phyloP scores from a whole-genome alignment of 2,113 vertebrate genomes.

The Setophaga coronata region DNA sequence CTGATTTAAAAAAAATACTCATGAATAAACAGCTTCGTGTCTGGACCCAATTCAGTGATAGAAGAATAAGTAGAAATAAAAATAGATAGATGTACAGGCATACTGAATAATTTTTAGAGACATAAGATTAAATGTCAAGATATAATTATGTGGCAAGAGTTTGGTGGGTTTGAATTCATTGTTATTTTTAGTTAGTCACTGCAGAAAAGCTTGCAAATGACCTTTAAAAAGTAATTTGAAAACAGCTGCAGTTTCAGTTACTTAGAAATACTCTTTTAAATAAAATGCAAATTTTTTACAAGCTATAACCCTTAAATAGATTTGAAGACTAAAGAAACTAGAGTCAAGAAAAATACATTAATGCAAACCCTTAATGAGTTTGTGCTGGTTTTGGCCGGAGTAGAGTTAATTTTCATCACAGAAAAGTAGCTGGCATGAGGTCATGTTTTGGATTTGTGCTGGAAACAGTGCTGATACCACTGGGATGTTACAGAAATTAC shows the following conservation, averaged over 20 bases:
- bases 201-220: conserved; percentile 58
- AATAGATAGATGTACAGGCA: conserved; percentile 9
- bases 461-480: not conserved
- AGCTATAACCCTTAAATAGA: not conserved
- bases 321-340: not conserved
- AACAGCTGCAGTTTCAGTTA: conserved; percentile 32
- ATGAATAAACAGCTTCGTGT: not conserved
- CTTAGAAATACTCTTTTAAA: conserved; percentile 32
- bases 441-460: not conserved
- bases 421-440: not conserved
- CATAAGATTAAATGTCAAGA: conserved; percentile 65
- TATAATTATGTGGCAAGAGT: conserved; percentile 47
- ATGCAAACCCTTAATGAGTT: not conserved
- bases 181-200: conserved; percentile 64
- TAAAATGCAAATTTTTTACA: conserved; percentile 7
- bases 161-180: conserved; percentile 22
- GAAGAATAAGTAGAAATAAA: conserved; percentile 21
- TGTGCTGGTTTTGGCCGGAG: not conserved
- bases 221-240: conserved; percentile 66
- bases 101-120: conserved; percentile 48
- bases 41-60: not conserved
- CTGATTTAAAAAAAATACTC: not conserved
- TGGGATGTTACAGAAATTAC: not conserved
- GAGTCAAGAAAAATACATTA: not conserved
- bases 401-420: not conserved